A percentile compares a stretch with the other conserved stretches of the same genome.
These are phyloP conservation scores for Tragelaphus scriptus DNA, from an alignment of 2,113 vertebrate species.

Conservation along the genomic window DNA sequence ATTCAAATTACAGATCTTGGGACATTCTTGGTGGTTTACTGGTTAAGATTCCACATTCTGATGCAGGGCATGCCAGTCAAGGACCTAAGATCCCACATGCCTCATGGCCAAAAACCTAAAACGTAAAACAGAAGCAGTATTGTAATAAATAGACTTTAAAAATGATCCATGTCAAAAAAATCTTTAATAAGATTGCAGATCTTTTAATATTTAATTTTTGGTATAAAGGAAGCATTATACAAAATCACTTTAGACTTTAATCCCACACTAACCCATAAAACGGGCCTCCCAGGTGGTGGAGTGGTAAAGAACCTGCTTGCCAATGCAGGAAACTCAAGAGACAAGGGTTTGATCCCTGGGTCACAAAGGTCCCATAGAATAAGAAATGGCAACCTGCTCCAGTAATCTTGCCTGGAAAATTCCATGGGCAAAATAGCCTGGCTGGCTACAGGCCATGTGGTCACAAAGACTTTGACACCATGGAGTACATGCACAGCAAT, in stretches of 20 bases:
- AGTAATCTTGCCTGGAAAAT: background rate
- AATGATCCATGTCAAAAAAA: background rate
- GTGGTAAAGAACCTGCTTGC: background rate
- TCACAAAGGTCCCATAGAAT: background rate
- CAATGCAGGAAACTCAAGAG: background rate
- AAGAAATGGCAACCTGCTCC: background rate
- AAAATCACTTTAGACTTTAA: background rate
- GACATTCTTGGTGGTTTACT: background rate
- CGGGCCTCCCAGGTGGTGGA: background rate
- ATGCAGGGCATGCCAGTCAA: background rate
- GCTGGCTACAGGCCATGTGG: fast-evolving
- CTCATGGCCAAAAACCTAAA: background rate
- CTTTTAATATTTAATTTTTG: background rate
- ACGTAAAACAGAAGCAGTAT: background rate
- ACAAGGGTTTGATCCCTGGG: background rate
- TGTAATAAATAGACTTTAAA: background rate
- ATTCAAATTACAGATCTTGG: background rate
- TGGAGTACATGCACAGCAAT: background rate
- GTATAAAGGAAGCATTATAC: background rate
- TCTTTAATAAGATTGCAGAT: background rate
- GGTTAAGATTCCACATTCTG: background rate
- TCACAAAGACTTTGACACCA: background rate
- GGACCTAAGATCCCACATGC: background rate
- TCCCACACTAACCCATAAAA: background rate
- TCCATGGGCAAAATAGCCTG: background rate